Conservation (phyloP, 2,888 invertebrate species). For the Caenorhabditis zanzibari region DNA sequence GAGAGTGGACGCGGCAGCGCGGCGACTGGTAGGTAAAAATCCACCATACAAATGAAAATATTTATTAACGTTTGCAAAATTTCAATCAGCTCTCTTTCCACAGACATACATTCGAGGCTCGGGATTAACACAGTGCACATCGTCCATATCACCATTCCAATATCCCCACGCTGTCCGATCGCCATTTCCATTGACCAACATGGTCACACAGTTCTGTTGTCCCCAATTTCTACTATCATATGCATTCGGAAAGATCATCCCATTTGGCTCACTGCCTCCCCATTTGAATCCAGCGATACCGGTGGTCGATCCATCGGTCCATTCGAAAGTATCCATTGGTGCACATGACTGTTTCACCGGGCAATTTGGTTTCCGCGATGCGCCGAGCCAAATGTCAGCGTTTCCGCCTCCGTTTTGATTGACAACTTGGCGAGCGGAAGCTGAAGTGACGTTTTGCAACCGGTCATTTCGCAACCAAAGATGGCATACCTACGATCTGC, state of each 20-base stretch:
- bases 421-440: background rate
- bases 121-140: constrained; percentile 16
- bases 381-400: constrained; percentile 13
- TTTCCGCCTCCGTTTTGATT: constrained; percentile 16
- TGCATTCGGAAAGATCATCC: background rate
- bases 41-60: no score
- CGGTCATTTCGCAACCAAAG: no score
- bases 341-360: background rate
- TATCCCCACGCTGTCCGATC: background rate
- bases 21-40: no score
- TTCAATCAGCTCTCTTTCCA: constrained; percentile 1
- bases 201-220: constrained; percentile 18
- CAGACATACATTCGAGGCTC: background rate
- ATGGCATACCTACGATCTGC: background rate
- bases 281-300: constrained; percentile 9
- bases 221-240: background rate
- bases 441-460: constrained; percentile 7
- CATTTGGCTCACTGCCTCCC: background rate
- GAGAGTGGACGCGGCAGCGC: no score
- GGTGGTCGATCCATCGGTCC: constrained; percentile 8
- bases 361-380: background rate
- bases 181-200: background rate
- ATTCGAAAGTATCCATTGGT: constrained; percentile 3
- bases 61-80: background rate
- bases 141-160: constrained; percentile 12